Evolutionary conservation across 1,140 invertebrate species (phyloP), one percentile per base, ranked within the genome.

Genomic region (Drosophila arawakana): DNA sequence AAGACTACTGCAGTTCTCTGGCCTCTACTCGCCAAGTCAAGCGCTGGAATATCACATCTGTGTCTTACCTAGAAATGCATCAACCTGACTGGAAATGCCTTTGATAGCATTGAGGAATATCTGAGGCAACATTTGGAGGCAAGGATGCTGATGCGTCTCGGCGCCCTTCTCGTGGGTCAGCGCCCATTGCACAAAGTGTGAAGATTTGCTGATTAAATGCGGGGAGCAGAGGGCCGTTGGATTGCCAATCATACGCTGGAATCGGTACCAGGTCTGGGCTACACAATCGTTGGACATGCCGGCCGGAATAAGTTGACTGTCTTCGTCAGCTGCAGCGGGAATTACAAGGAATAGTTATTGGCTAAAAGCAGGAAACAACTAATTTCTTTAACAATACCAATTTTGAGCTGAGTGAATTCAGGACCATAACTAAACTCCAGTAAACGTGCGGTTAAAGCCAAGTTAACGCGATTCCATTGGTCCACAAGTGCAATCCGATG

Each of bases 41-140:
- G 13, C 8, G 7, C 4, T 0, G 10, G 15, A 2, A 30, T 75
- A 13, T 30, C 25, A 3, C 7, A 2, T 44, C 13, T 7, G 0
- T n/a, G 7, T 41, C 93, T 94, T 95, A 98, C 98, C 98, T 76
- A 99, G 93, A 93, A 99, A 99, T 15, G 98, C 97, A 94, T 99
- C 98, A 9, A 99, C 97, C 91, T 98, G 96, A 43, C 96, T 96
- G 7, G 98, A 97, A 69, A 99, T 95, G 7, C 98, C 98, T 93
- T 96, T 97, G 94, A 99, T 98, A 8, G 98, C 97, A 93, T 97
- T 97, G 44, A 97, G 94, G 94, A 99, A 99, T 80, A 99, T 99
- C 49, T 95, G 93, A 2, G 98, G 98, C 76, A 99, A 93, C 52
- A 94, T 94, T 76, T 95, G 94, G n/a, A 99, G 93, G 92, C 97